A percentile compares a stretch with the other conserved stretches of the same genome.
Conservation (phyloP, 2,797 vertebrate genomes). For the Apogon talboti region DNA sequence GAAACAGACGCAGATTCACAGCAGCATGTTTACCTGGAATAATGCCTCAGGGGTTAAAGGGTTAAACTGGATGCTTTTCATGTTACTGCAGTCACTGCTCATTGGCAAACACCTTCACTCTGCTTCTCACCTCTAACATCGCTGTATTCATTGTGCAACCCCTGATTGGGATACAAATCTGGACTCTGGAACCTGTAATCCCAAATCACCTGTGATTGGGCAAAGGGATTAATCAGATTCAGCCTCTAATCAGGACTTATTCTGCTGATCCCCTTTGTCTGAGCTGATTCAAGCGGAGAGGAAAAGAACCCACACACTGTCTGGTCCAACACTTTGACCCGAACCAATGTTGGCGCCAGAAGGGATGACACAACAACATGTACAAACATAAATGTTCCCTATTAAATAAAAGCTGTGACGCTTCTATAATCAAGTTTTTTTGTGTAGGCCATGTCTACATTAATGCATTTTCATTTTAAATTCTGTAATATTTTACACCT, state of each 20-base stretch:
- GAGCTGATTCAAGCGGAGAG: slow-evolving; percentile 22
- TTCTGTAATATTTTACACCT: too few relatives aligned
- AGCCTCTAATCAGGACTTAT: slow-evolving; percentile 66
- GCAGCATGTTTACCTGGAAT: too few relatives aligned
- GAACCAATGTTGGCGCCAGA: too few relatives aligned
- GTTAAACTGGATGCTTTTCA: too few relatives aligned
- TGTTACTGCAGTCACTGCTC: not conserved
- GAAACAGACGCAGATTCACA: too few relatives aligned
- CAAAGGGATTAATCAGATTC: slow-evolving; percentile 52
- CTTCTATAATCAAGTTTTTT: too few relatives aligned
- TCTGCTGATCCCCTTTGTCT: slow-evolving; percentile 57
- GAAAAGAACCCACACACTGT: slow-evolving; percentile 45
- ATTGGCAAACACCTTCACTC: not conserved
- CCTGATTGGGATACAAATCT: slow-evolving; percentile 21
- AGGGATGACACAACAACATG: too few relatives aligned
- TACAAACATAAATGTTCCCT: too few relatives aligned
- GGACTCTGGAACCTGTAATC: slow-evolving; percentile 44
- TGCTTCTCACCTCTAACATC: not conserved
- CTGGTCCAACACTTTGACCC: not conserved
- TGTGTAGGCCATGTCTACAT: too few relatives aligned
- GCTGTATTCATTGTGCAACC: slow-evolving; percentile 22
- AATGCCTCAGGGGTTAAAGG: too few relatives aligned
- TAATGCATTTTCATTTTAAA: too few relatives aligned
- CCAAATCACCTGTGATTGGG: slow-evolving; percentile 53
- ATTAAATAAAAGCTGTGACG: too few relatives aligned